Evolutionary conservation across 2,888 invertebrate genomes (phyloP).

Genomic region (Xestobium rufovillosum): DNA sequence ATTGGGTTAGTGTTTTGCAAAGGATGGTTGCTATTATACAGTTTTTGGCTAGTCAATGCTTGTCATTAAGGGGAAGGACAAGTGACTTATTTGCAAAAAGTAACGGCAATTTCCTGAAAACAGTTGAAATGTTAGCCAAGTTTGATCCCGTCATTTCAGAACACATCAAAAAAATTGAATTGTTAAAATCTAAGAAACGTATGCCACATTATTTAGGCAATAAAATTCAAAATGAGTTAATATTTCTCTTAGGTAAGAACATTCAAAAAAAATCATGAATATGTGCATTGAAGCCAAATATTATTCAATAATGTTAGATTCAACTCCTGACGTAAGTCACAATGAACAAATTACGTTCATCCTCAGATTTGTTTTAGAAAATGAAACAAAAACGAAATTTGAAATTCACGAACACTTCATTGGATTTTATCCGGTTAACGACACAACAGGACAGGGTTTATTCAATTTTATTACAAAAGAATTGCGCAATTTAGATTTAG

Average conservation of each 20-base stretch:
- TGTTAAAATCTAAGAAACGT: too few relatives aligned
- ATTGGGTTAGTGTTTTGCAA: slow-evolving; percentile 11
- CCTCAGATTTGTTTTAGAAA: slow-evolving; percentile 23
- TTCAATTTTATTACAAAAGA: slow-evolving; percentile 15
- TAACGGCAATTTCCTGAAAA: slow-evolving; percentile 15
- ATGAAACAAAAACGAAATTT: slow-evolving; percentile 16
- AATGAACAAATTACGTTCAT: slow-evolving; percentile 27
- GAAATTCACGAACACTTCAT: slow-evolving; percentile 21
- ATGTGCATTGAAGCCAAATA: slow-evolving; percentile 24
- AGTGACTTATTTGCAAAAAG: slow-evolving; percentile 9
- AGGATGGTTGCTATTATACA: slow-evolving; percentile 12
- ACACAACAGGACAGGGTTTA: slow-evolving; percentile 20
- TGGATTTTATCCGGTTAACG: slow-evolving; percentile 17
- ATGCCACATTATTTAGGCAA: too few relatives aligned
- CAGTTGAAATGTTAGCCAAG: slow-evolving; percentile 13
- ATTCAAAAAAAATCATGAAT: too few relatives aligned
- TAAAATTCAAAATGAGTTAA: too few relatives aligned
- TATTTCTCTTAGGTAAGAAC: too few relatives aligned
- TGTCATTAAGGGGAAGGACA: slow-evolving; percentile 12
- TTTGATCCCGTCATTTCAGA: slow-evolving; percentile 14
- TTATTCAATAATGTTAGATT: slow-evolving; percentile 27
- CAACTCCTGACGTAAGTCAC: slow-evolving; percentile 25
- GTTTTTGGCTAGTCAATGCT: slow-evolving; percentile 11
- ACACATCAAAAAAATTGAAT: too few relatives aligned
- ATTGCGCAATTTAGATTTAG: slow-evolving; percentile 15